Evolutionary conservation across 2,113 vertebrate species (phyloP), one percentile per base, ranked within the genome.

Genomic region (Sylvietta virens): DNA sequence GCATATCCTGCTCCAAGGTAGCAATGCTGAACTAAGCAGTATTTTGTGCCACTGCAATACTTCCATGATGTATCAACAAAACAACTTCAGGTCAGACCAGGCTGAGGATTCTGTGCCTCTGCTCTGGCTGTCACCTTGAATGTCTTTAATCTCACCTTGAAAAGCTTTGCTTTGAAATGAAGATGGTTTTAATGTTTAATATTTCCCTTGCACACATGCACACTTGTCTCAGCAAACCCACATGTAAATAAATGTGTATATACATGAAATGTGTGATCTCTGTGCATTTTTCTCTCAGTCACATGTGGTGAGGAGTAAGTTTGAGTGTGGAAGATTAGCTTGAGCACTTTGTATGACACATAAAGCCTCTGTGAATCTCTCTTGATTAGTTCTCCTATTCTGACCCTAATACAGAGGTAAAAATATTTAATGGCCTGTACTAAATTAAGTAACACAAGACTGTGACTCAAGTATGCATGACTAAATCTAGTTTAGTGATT

Each of bases 341-440:
- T 26, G 80, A 47, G 50, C 50, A 37, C 76, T 95, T 94, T 81
- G 45, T 90, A 53, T 74, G 76, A 80, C 79, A 90, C 22, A 54
- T 60, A 97, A 94, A 76, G 28, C 71, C 72, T 88, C 72, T 8
- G 40, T 80, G 67, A 90, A 37, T 60, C 77, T 90, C 79, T 70
- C 66, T 71, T 86, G 70, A 87, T 81, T 88, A 60, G 31, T 90
- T 90, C 71, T 95, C 61, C 40, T 86, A 48, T 78, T 48, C 54
- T 78, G 88, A 97, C 91, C 86, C 47, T 15, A 53, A 96, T 90
- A 90, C 73, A 81, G 81, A 90, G 72, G 84, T 90, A 96, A 96
- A 96, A 92, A 95, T 93, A 96, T 88, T 92, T 88, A 95, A 93
- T 35, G 78, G 66, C 62, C 7, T 39, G 35, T 80, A 70, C 81